phyloP scores from a whole-genome alignment of 35 echinoderm and acorn worm genomes.

The Acanthaster planci region DNA sequence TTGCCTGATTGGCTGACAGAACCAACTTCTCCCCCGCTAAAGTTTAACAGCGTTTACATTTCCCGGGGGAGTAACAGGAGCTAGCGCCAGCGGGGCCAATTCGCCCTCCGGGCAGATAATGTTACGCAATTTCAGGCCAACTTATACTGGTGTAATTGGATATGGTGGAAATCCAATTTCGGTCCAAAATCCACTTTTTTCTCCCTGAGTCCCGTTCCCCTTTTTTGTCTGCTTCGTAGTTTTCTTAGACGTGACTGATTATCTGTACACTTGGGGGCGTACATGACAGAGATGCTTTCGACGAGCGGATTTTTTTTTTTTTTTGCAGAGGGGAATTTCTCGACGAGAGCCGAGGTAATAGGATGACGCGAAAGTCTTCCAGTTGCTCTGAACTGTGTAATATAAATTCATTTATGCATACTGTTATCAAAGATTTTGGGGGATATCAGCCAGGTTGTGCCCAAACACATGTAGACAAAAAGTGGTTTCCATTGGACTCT shows the following conservation, averaged over 20 bases:
- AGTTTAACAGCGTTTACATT: conserved; percentile 32
- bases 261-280: not conserved
- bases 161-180: conserved; percentile 27
- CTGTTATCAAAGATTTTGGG: too few species aligned
- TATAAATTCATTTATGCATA: too few species aligned
- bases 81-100: not conserved
- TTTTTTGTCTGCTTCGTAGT: conserved; percentile 29
- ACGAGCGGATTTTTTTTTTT: not conserved
- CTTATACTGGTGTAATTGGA: conserved; percentile 29
- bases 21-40: conserved; percentile 10
- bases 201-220: not conserved
- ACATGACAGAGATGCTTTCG: not conserved
- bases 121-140: conserved; percentile 25
- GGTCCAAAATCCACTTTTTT: conserved; percentile 20
- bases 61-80: conserved; percentile 20
- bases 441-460: too few species aligned
- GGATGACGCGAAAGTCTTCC: too few species aligned
- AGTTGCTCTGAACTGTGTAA: too few species aligned
- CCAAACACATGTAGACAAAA: too few species aligned
- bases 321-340: not conserved
- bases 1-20: not conserved
- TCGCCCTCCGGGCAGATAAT: conserved; percentile 11
- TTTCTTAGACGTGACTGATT: conserved; percentile 2
- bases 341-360: too few species aligned
- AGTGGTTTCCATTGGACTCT: too few species aligned